Evolutionary conservation across 2,888 invertebrate species (phyloP).

Genomic region (Drosophila emarginata): DNA sequence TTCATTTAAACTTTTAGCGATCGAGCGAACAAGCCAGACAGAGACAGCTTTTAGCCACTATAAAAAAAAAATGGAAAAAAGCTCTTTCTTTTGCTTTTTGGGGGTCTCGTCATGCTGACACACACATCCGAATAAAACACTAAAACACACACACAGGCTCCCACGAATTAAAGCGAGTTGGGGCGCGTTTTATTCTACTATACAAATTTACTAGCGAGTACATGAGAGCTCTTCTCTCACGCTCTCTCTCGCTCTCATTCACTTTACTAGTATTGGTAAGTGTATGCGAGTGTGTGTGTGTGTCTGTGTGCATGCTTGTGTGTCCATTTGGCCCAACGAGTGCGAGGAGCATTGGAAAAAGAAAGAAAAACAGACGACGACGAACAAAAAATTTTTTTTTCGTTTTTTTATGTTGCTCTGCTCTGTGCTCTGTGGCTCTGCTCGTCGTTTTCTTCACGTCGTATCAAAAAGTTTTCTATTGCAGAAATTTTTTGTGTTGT

Average conservation of each 20-base stretch:
- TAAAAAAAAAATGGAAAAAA: background rate
- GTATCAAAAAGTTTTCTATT: slow-evolving; percentile 81
- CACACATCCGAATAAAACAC: background rate
- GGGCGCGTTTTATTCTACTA: slow-evolving; percentile 44
- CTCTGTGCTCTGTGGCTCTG: slow-evolving; percentile 50
- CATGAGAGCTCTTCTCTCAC: slow-evolving; percentile 55
- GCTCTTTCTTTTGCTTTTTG: slow-evolving; percentile 7
- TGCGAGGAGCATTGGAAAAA: slow-evolving; percentile 80
- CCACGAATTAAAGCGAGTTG: slow-evolving; percentile 23
- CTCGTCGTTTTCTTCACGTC: slow-evolving; percentile 80
- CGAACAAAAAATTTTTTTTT: slow-evolving; percentile 78
- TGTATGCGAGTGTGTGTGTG: slow-evolving; percentile 23
- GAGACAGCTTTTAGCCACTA: slow-evolving; percentile 32
- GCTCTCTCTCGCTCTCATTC: slow-evolving; percentile 33
- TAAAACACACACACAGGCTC: slow-evolving; percentile 18
- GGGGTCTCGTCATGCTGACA: slow-evolving; percentile 15
- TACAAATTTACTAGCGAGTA: slow-evolving; percentile 54
- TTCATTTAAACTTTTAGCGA: slow-evolving; percentile 15
- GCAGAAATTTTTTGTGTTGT: slow-evolving; percentile 76
- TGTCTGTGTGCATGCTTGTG: slow-evolving; percentile 58
- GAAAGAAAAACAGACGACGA: slow-evolving; percentile 80
- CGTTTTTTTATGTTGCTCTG: slow-evolving; percentile 54
- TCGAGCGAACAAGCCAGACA: slow-evolving; percentile 30
- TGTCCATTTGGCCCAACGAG: slow-evolving; percentile 55
- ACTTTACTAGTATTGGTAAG: slow-evolving; percentile 15